Base-by-base conservation (phyloP, 2,113 vertebrate species). In the Pyrgilauda ruficollis region DNA sequence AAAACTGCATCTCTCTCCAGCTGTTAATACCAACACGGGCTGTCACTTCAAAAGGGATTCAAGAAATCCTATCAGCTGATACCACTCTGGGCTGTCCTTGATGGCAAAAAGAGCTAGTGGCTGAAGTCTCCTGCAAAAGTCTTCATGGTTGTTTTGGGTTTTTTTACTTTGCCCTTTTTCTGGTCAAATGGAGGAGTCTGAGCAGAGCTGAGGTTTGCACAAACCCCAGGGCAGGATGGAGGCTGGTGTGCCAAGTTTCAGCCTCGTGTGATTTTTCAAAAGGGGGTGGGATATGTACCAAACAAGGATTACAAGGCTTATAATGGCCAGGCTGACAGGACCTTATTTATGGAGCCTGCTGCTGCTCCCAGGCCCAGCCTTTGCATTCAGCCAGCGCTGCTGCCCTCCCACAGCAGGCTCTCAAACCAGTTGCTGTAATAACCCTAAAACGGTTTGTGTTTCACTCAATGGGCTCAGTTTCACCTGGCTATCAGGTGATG, bases 381-480 rank as follows among this genome's bases (percentile, higher is more conserved):
- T 66, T 55, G 52, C 70, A 80, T 83, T 91, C 75, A 80, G 52
- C 82, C 2, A 2, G 28, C 0, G 0, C 63, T 83, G 62, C 59
- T 83, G 82, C 66, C 87, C 77, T 66, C 91, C 82, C 62, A 30
- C 70, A 61, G 67, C 73, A 83, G 46, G 30, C 14, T 94, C 75
- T 58, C 91, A 55, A 58, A 74, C 50, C 63, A 55, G 33, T 10
- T 61, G 53, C 64, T 91, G 28, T 37, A 79, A 95, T 76, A 85
- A 89, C 70, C 70, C 84, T 41, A 8, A 50, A n/a, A 58, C 24
- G 26, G 11, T 74, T 63, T 87, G 80, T 62, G 37, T 59, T 50
- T 73, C 0, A 0, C 61, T 81, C 47, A 35, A 0, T 19, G 28
- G 72, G 21, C 63, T 79, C 0, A 0, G 33, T 69, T 79, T 85